These are phyloP conservation scores for Gymnopithys bicolor DNA, from an alignment of 2,797 vertebrate species.

Conservation along the genomic window DNA sequence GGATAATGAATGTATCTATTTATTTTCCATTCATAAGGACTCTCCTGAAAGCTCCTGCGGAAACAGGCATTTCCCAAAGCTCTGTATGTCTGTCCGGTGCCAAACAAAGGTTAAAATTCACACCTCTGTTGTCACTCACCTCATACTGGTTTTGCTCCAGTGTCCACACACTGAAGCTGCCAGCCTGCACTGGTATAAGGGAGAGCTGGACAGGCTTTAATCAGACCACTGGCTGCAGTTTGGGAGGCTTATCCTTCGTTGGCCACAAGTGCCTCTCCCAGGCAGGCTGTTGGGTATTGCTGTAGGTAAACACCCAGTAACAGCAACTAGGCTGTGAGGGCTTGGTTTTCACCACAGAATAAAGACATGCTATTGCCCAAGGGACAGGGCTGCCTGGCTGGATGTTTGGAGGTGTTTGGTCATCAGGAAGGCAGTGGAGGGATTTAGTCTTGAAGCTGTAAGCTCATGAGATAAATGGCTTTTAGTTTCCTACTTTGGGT, in stretches of 20 bases:
- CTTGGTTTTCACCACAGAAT: neutral
- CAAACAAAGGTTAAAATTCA: neutral
- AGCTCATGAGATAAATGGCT: neutral
- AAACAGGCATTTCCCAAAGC: slow-evolving; percentile 29
- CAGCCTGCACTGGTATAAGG: neutral
- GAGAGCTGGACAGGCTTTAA: neutral
- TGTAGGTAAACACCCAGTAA: neutral
- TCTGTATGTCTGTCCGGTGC: accelerated
- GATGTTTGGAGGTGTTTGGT: neutral
- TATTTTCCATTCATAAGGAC: slow-evolving; percentile 27
- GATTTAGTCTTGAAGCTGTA: neutral
- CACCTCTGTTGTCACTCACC: neutral
- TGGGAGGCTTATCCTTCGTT: neutral
- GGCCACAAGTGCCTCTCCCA: accelerated
- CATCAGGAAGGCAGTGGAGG: neutral
- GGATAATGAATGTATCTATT: slow-evolving; percentile 37
- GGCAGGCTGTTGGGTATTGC: neutral
- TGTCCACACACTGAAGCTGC: neutral
- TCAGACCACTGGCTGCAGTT: neutral
- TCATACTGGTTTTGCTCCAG: neutral
- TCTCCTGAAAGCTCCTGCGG: slow-evolving; percentile 19
- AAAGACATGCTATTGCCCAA: neutral
- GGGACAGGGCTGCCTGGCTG: neutral
- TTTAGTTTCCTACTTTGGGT: neutral
- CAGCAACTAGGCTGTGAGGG: neutral